Conservation (phyloP, 2,797 vertebrate genomes). For the Otolemur crassicaudatus region DNA sequence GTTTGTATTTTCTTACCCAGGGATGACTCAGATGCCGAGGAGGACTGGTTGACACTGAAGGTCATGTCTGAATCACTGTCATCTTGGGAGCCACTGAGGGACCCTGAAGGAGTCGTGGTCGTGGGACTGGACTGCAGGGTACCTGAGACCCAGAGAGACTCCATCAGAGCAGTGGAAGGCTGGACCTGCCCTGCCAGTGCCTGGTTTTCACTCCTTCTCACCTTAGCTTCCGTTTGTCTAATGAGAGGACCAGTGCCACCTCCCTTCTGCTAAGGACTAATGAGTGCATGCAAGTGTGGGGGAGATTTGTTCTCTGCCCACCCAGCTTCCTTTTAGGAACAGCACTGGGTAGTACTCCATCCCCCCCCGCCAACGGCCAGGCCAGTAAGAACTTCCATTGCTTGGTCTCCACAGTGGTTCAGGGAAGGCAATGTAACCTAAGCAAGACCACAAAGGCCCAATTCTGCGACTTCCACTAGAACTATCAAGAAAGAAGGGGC, state of each 20-base stretch:
- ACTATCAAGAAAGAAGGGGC: background rate
- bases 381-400: background rate
- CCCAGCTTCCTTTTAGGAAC: background rate
- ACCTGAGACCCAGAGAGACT: slow-evolving; percentile 88
- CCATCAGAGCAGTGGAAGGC: background rate
- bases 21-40: slow-evolving; percentile 98
- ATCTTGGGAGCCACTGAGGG: slow-evolving; percentile 95
- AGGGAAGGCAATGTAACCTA: background rate
- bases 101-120: slow-evolving; percentile 93
- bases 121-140: slow-evolving; percentile 94
- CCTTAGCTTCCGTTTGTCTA: background rate
- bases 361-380: background rate
- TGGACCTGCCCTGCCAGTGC: background rate
- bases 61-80: slow-evolving; percentile 98
- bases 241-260: background rate
- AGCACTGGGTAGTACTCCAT: background rate
- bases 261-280: background rate
- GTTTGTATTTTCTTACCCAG: slow-evolving; percentile 90
- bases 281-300: rapidly evolving
- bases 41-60: slow-evolving; percentile 97
- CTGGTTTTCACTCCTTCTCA: background rate
- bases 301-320: background rate
- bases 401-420: background rate
- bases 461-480: background rate
- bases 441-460: background rate